phyloP scores from a whole-genome alignment of 2,888 invertebrate genomes.

The Trachelus stipa region DNA sequence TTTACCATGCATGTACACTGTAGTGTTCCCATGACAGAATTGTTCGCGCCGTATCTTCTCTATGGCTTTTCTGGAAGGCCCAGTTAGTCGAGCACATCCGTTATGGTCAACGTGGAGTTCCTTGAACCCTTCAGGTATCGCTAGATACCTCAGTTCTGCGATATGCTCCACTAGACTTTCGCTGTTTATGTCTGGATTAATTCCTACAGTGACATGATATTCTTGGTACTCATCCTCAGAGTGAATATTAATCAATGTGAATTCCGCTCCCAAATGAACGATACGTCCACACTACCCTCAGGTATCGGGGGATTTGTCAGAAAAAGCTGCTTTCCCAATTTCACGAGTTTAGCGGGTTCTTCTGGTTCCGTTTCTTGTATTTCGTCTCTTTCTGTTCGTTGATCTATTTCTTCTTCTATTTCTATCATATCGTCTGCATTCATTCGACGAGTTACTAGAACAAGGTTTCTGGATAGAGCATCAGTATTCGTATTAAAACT shows the following conservation, averaged over 20 bases:
- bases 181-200: conserved; percentile 10
- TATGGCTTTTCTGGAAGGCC: conserved; percentile 4
- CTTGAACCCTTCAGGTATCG: conserved; percentile 17
- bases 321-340: not conserved
- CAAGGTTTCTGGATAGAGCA: conserved; percentile 21
- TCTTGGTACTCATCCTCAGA: conserved; percentile 18
- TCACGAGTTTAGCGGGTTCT: not conserved
- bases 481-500: conserved; percentile 28
- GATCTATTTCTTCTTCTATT: not conserved
- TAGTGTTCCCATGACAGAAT: too few species aligned
- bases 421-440: not conserved
- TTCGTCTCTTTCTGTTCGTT: not conserved
- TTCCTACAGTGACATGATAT: conserved; percentile 14
- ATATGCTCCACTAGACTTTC: conserved; percentile 6
- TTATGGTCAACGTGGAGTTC: conserved; percentile 22
- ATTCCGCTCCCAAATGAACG: conserved; percentile 13
- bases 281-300: conserved; percentile 22
- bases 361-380: conserved; percentile 6
- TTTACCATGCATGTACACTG: too few species aligned
- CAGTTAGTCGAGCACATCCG: conserved; percentile 11
- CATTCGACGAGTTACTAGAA: conserved; percentile 1
- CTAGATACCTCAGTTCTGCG: conserved; percentile 5
- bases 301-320: conserved; percentile 20
- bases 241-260: conserved; percentile 13
- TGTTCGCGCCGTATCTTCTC: too few species aligned